phyloP scores from a whole-genome alignment of 2,113 vertebrate genomes.

The Cryptoleucopteryx plumbea region DNA sequence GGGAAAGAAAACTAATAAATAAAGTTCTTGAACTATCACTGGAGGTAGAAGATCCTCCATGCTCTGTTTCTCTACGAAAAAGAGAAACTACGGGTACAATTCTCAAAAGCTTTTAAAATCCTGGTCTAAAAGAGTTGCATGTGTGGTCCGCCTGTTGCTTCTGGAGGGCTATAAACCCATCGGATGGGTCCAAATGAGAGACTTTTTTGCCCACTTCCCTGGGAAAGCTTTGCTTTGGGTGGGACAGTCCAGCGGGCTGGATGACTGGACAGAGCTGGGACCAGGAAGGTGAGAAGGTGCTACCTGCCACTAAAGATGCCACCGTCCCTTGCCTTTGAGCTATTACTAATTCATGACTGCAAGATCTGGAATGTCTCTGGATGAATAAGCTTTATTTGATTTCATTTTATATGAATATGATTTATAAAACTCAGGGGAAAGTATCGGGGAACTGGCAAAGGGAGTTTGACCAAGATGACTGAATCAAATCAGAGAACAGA shows the following conservation, averaged over 20 bases:
- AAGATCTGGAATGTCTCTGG: background rate
- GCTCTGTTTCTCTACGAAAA: background rate
- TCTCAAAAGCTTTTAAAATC: background rate
- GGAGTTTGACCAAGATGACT: background rate
- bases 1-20: background rate
- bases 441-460: background rate
- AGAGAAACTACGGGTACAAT: background rate
- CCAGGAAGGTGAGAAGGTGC: background rate
- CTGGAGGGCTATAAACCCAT: background rate
- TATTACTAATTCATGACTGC: background rate
- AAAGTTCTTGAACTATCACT: background rate
- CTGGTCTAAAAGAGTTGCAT: background rate
- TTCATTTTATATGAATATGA: background rate
- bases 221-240: background rate
- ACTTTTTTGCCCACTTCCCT: accelerated
- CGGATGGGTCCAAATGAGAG: background rate
- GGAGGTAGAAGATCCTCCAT: background rate
- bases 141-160: background rate
- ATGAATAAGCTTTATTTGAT: background rate
- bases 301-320: background rate
- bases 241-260: background rate
- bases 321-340: background rate
- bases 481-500: background rate
- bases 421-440: background rate
- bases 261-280: background rate